Evolutionary conservation across 1,140 invertebrate genomes (phyloP).

Genomic region (Metaphire vulgaris): DNA sequence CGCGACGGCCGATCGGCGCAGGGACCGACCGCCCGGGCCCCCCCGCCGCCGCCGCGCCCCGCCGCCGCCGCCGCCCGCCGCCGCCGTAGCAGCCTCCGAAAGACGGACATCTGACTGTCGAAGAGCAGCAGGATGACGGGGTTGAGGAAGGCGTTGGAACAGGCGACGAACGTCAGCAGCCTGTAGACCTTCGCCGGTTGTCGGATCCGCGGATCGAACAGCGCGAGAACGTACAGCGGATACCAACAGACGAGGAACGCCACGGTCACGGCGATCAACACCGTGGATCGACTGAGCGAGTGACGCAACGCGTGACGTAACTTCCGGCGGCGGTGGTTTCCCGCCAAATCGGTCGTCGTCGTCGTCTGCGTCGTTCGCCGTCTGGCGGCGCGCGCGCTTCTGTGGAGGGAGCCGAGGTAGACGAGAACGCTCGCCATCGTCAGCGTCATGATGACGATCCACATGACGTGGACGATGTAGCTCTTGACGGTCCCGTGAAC

Average conservation of each 20-base stretch:
- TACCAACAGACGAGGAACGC: conserved; percentile 49
- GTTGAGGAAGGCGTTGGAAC: conserved; percentile 46
- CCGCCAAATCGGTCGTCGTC: conserved; percentile 37
- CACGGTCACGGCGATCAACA: conserved; percentile 42
- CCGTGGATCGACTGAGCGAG: conserved; percentile 43
- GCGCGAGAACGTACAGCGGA: conserved; percentile 46
- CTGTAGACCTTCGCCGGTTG: conserved; percentile 47
- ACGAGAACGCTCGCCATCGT: conserved; percentile 40
- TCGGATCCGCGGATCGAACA: conserved; percentile 46
- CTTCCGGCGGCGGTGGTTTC: conserved; percentile 18
- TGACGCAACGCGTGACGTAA: conserved; percentile 34
- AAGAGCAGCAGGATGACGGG: conserved; percentile 47
- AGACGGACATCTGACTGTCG: conserved; percentile 44
- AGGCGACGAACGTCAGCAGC: conserved; percentile 49
- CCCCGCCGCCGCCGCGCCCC: no score
- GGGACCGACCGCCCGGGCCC: no score
- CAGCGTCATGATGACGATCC: conserved; percentile 47
- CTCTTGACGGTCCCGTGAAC: conserved; percentile 44
- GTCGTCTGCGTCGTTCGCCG: conserved; percentile 45
- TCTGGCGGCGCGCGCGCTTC: conserved; percentile 44
- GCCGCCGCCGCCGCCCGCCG: no score
- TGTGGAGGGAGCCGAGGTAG: conserved; percentile 46
- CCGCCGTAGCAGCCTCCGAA: conserved; percentile 27
- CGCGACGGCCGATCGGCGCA: no score
- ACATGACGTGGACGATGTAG: conserved; percentile 50